phyloP scores from a whole-genome alignment of 2,888 invertebrate species.

The Euzophera pinguis region DNA sequence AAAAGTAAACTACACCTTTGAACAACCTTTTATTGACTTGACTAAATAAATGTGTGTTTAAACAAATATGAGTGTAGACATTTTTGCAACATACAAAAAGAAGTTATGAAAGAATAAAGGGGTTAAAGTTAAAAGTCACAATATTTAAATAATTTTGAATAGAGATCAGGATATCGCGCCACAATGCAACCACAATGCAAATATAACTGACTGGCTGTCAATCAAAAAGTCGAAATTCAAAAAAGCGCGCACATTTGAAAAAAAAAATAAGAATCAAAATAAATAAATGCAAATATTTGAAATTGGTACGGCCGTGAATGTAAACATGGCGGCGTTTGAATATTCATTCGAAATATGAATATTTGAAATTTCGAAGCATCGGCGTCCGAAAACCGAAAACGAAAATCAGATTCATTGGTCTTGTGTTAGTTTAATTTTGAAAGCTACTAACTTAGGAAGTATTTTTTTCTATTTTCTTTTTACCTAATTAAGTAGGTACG shows the following conservation, averaged over 20 bases:
- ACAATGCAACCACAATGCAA: conserved; percentile 26
- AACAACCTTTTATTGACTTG: no score
- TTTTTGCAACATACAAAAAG: no score
- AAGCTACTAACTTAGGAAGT: no score
- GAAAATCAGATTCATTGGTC: conserved; percentile 71
- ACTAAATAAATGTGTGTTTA: no score
- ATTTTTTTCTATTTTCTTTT: no score
- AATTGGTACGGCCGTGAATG: conserved; percentile 76
- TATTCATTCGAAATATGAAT: conserved; percentile 78
- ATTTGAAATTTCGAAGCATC: conserved; percentile 62
- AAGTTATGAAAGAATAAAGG: conserved; percentile 9
- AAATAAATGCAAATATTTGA: conserved; percentile 78
- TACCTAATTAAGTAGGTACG: no score
- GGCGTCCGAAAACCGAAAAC: conserved; percentile 51
- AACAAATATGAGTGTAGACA: no score
- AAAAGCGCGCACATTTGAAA: conserved; percentile 48
- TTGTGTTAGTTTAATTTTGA: conserved; percentile 5
- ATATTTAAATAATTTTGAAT: conserved; percentile 22
- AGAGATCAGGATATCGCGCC: conserved; percentile 22
- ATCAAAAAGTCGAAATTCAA: conserved; percentile 37
- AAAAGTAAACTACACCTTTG: no score
- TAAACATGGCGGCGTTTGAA: conserved; percentile 75
- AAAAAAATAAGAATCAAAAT: conserved; percentile 47
- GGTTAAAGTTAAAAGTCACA: conserved; percentile 16
- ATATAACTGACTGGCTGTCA: conserved; percentile 33